phyloP scores from a whole-genome alignment of 2,797 vertebrate species.

The Agapornis canus region DNA sequence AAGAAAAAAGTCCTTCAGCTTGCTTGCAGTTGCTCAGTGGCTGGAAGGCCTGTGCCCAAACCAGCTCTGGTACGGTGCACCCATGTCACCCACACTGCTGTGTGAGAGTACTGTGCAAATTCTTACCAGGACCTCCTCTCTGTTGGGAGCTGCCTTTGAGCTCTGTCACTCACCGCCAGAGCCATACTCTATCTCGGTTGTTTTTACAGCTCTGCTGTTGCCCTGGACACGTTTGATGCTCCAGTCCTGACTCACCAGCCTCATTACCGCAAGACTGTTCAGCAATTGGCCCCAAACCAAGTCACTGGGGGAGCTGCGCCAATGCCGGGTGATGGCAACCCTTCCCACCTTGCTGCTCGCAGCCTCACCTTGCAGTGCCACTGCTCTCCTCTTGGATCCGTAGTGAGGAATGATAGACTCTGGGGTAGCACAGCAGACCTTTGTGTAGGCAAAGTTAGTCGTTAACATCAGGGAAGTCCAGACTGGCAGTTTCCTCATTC shows the following conservation, averaged over 20 bases:
- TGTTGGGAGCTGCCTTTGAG: neutral
- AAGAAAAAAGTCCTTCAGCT: neutral
- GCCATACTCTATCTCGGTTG: neutral
- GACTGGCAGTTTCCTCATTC: neutral
- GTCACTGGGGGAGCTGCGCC: fast-evolving
- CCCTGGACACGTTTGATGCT: neutral
- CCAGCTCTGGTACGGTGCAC: neutral
- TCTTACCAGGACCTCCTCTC: neutral
- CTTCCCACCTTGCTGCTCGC: neutral
- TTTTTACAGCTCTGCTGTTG: neutral
- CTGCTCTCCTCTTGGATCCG: neutral
- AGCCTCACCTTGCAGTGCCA: neutral
- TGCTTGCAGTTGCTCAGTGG: neutral
- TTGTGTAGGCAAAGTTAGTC: neutral
- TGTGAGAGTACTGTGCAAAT: neutral
- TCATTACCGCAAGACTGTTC: neutral
- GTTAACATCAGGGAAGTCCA: neutral
- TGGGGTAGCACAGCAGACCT: neutral
- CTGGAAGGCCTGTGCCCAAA: neutral
- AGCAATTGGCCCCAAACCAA: neutral
- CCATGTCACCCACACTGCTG: neutral
- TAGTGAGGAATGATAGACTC: neutral
- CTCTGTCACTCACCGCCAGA: neutral
- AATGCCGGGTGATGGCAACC: neutral
- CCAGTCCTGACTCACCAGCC: neutral